A percentile compares a stretch with the other conserved stretches of the same genome.
Evolutionary conservation across 1,140 invertebrate genomes (phyloP).

Genomic region (Philaenus spumarius): DNA sequence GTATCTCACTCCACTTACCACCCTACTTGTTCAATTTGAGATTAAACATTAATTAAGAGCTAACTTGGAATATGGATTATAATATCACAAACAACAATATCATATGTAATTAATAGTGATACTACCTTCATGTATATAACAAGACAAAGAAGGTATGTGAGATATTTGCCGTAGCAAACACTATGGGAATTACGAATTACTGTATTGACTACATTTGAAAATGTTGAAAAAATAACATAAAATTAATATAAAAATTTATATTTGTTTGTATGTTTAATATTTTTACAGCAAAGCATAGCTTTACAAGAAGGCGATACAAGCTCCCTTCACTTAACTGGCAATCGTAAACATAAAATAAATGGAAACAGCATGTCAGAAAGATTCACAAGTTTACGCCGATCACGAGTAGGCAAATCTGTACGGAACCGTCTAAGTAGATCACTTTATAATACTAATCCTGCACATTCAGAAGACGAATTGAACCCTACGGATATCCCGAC

Average conservation of each 20-base stretch:
- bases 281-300: neutral
- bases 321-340: neutral
- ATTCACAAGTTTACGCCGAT: conserved; percentile 29
- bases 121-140: too few species aligned
- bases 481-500: neutral
- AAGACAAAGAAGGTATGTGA: too few species aligned
- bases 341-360: neutral
- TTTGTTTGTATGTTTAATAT: conserved; percentile 14
- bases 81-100: too few species aligned
- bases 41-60: too few species aligned
- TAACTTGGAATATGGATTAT: too few species aligned
- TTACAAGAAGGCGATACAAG: neutral
- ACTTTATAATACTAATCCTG: conserved; percentile 24
- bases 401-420: conserved; percentile 23
- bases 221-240: too few species aligned
- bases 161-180: too few species aligned
- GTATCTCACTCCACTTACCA: too few species aligned
- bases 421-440: conserved; percentile 26
- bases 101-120: too few species aligned
- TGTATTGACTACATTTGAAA: too few species aligned
- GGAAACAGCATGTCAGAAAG: conserved; percentile 15
- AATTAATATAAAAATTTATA: neutral
- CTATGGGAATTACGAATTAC: too few species aligned
- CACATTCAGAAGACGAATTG: conserved; percentile 15
- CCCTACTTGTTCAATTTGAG: too few species aligned